Conservation (phyloP, 2,888 invertebrate species). For the Aleiodes alternator region DNA sequence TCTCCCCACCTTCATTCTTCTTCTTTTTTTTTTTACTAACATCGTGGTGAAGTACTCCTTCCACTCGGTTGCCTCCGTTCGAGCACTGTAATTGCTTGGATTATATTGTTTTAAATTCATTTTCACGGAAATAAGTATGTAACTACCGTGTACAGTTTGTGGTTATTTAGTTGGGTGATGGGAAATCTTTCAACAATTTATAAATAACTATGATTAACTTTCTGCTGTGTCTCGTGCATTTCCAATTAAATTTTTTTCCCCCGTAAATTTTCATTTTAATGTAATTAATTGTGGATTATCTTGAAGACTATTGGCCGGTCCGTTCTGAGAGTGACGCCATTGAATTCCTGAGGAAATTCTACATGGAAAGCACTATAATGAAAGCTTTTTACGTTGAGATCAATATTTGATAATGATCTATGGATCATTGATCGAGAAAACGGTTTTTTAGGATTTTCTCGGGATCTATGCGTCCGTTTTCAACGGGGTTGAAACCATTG, state of each 20-base stretch:
- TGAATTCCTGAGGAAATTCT: neutral
- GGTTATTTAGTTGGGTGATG: neutral
- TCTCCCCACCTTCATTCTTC: slow-evolving; percentile 5
- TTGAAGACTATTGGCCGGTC: neutral
- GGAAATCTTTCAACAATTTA: slow-evolving; percentile 12
- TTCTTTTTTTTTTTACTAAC: slow-evolving; percentile 9
- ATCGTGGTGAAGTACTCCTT: slow-evolving; percentile 19
- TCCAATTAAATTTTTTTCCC: neutral
- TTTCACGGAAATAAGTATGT: slow-evolving; percentile 44
- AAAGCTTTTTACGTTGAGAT: neutral
- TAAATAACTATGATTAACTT: neutral
- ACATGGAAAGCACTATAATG: neutral
- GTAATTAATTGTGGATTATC: neutral
- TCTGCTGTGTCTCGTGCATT: slow-evolving; percentile 8
- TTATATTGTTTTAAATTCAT: slow-evolving; percentile 51
- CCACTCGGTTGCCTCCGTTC: slow-evolving; percentile 21
- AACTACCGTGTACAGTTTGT: too few species aligned
- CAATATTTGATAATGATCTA: slow-evolving; percentile 5
- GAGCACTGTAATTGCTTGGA: slow-evolving; percentile 44
- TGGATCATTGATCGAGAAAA: neutral
- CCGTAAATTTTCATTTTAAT: neutral
- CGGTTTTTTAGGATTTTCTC: neutral
- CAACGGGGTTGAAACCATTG: neutral
- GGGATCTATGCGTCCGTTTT: neutral
- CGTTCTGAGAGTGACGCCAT: neutral